Percentiles rank a stretch among this genome's conserved stretches.
Evolutionary conservation across 2,797 vertebrate genomes (phyloP).

Genomic region (Coendou prehensilis): DNA sequence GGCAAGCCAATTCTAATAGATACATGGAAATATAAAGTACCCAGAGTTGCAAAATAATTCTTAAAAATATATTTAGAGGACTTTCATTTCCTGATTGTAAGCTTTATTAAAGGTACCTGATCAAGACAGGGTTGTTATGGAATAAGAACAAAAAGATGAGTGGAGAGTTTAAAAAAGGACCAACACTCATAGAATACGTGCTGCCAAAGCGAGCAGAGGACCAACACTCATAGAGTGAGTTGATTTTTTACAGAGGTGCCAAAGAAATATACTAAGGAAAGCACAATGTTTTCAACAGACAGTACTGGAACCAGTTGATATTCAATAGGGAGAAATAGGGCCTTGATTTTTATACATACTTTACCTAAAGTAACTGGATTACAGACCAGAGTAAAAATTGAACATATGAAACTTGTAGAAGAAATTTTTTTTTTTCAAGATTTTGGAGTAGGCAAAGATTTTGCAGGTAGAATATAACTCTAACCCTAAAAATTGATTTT

Average conservation of each 20-base stretch:
- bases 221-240: not conserved
- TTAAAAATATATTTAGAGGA: constrained; percentile 5
- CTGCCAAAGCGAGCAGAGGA: not conserved
- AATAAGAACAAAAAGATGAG: not conserved
- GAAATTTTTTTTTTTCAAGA: constrained; percentile 11
- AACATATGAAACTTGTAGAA: constrained; percentile 17
- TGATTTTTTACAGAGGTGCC: constrained; percentile 22
- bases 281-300: not conserved
- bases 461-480: not conserved
- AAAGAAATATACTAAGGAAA: not conserved
- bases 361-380: not conserved
- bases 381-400: not conserved
- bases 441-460: not conserved
- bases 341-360: not conserved
- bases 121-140: not conserved
- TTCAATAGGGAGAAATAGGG: not conserved
- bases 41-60: constrained; percentile 33
- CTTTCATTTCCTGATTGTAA: constrained; percentile 13
- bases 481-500: constrained; percentile 11
- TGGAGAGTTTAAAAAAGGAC: not conserved
- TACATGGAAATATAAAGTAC: not conserved
- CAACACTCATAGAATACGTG: not conserved
- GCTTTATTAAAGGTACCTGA: not conserved
- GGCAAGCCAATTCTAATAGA: not conserved
- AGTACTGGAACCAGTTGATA: not conserved